Conservation (phyloP, 2,797 vertebrate species). For the Rhinoraja longicauda region DNA sequence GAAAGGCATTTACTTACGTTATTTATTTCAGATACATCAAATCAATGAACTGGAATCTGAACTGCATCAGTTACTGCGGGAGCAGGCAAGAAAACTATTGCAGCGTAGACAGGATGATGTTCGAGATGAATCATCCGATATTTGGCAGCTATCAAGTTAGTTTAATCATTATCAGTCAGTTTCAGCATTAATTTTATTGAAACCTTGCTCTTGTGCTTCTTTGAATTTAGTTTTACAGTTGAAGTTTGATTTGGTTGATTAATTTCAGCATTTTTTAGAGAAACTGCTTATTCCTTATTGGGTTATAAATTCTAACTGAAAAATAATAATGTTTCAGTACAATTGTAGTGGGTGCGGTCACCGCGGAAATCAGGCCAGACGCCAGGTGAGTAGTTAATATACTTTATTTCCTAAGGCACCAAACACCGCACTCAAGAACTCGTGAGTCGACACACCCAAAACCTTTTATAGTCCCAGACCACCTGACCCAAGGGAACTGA, state of each 20-base stretch:
- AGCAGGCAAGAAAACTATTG: slow-evolving; percentile 58
- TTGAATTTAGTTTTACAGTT: neutral
- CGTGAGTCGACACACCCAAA: too few species aligned
- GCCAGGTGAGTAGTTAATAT: too few species aligned
- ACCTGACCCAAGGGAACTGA: too few species aligned
- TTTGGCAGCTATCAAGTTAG: slow-evolving; percentile 73
- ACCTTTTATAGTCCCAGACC: too few species aligned
- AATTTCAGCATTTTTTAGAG: neutral
- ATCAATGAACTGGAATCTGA: slow-evolving; percentile 73
- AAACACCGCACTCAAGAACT: too few species aligned
- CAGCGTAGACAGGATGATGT: slow-evolving; percentile 67
- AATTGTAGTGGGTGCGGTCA: too few species aligned
- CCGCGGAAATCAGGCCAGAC: too few species aligned
- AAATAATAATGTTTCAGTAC: neutral
- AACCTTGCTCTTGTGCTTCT: neutral
- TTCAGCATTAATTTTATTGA: neutral
- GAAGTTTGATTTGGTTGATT: neutral
- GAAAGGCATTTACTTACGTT: neutral
- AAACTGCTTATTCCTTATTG: neutral
- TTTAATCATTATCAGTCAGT: neutral
- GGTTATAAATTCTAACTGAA: neutral
- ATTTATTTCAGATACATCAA: slow-evolving; percentile 52
- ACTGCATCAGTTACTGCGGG: slow-evolving; percentile 64
- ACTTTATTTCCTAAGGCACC: too few species aligned
- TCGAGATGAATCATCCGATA: slow-evolving; percentile 62